These are phyloP conservation scores for Donacobius atricapilla DNA, from an alignment of 2,113 vertebrate species.

Conservation along the genomic window DNA sequence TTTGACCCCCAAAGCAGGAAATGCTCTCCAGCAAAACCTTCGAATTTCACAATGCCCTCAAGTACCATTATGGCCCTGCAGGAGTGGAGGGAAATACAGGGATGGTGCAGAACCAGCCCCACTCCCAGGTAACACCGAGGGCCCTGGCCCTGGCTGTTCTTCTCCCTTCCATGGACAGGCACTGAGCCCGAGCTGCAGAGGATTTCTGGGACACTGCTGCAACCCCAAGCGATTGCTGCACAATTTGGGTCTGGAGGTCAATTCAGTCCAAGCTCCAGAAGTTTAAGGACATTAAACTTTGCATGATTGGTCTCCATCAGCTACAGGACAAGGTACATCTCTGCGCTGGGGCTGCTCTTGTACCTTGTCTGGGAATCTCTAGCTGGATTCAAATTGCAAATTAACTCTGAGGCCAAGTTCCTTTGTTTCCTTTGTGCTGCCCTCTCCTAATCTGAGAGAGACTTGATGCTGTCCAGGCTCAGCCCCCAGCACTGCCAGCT, in stretches of 20 bases:
- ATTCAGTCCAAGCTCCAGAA: neutral
- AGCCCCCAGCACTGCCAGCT: neutral
- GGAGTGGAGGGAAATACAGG: neutral
- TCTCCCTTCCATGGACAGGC: neutral
- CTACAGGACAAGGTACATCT: neutral
- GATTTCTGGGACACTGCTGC: neutral
- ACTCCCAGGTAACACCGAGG: neutral
- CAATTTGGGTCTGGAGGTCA: neutral
- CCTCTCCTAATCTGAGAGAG: neutral
- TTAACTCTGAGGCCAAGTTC: neutral
- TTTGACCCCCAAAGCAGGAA: neutral
- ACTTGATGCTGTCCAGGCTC: neutral
- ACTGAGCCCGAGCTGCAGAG: neutral
- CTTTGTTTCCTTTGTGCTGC: neutral
- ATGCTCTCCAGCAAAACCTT: neutral
- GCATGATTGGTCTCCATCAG: neutral
- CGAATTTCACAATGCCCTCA: neutral
- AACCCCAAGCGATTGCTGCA: neutral
- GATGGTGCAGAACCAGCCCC: neutral
- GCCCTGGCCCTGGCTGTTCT: neutral
- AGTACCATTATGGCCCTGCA: neutral
- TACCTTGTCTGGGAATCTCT: neutral
- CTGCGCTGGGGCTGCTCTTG: neutral
- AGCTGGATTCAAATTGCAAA: neutral
- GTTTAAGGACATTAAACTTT: neutral